Conservation (phyloP, 1,140 invertebrate species). For the Campoletis sonorensis region DNA sequence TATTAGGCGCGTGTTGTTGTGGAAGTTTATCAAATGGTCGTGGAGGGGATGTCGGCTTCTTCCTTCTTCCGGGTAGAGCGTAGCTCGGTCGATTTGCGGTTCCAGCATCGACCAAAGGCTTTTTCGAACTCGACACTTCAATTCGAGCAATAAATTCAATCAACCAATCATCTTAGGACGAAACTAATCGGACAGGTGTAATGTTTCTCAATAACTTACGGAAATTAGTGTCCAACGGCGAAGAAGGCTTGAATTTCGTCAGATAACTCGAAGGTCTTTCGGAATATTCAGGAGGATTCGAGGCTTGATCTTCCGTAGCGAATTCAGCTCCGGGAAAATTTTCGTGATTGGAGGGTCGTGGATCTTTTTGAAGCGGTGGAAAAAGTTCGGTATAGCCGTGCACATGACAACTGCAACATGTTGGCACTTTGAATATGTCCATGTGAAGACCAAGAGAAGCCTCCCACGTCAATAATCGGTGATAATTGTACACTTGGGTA, state of each 20-base stretch:
- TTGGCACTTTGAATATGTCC: slow-evolving; percentile 92
- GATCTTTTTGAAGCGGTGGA: slow-evolving; percentile 77
- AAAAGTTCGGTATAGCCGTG: slow-evolving; percentile 84
- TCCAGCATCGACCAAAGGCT: slow-evolving; percentile 60
- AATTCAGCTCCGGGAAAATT: slow-evolving; percentile 72
- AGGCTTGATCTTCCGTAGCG: slow-evolving; percentile 58
- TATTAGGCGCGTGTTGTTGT: slow-evolving; percentile 74
- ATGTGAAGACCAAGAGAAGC: slow-evolving; percentile 88
- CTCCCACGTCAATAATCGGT: slow-evolving; percentile 91
- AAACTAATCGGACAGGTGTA: neutral
- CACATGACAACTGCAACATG: slow-evolving; percentile 90
- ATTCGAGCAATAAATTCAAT: neutral
- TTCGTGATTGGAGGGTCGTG: slow-evolving; percentile 64
- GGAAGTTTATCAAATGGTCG: slow-evolving; percentile 73
- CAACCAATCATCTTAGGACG: neutral
- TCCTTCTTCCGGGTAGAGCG: slow-evolving; percentile 60
- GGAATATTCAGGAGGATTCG: slow-evolving; percentile 55
- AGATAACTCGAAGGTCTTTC: slow-evolving; percentile 56
- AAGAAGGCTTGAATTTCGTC: slow-evolving; percentile 54
- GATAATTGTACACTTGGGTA: slow-evolving; percentile 91
- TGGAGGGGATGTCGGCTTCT: slow-evolving; percentile 59
- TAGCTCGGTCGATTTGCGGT: slow-evolving; percentile 59
- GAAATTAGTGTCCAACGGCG: slow-evolving; percentile 55
- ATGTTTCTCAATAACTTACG: slow-evolving; percentile 49
- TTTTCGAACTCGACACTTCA: slow-evolving; percentile 46